phyloP scores from a whole-genome alignment of 2,113 vertebrate species.

The Lynx canadensis region DNA sequence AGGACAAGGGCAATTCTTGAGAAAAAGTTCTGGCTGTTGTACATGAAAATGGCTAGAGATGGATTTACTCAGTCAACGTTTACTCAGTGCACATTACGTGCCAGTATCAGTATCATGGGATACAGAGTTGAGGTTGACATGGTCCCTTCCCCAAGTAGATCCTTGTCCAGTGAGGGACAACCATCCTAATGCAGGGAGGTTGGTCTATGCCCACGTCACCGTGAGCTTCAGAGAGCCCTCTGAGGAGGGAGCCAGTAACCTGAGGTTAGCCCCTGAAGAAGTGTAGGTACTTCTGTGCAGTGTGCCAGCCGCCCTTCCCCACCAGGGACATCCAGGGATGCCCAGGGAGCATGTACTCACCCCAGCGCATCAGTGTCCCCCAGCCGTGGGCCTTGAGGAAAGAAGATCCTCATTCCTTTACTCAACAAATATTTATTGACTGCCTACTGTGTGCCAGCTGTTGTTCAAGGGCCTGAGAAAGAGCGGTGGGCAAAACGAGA shows the following conservation, averaged over 20 bases:
- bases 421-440: not conserved
- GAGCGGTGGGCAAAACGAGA: not conserved
- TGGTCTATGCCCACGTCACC: rapidly evolving
- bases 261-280: not conserved
- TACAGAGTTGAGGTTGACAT: not conserved
- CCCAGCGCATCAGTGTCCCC: not conserved
- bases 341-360: not conserved
- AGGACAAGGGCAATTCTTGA: not conserved
- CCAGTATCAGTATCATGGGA: rapidly evolving
- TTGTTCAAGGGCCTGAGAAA: not conserved
- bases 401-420: not conserved
- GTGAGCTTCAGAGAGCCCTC: not conserved
- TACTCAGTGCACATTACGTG: not conserved
- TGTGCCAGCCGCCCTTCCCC: not conserved
- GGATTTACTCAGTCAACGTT: not conserved
- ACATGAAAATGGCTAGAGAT: not conserved
- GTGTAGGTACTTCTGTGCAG: not conserved
- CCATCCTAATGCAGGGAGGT: not conserved
- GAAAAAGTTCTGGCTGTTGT: not conserved
- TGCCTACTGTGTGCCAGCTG: not conserved
- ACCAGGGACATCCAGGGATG: not conserved
- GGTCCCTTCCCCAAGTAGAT: not conserved
- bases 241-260: not conserved
- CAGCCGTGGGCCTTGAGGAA: not conserved
- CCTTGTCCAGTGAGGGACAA: not conserved